These are phyloP conservation scores for Hirudinaria manillensis DNA, from an alignment of 2,888 invertebrate species.

Conservation along the genomic window DNA sequence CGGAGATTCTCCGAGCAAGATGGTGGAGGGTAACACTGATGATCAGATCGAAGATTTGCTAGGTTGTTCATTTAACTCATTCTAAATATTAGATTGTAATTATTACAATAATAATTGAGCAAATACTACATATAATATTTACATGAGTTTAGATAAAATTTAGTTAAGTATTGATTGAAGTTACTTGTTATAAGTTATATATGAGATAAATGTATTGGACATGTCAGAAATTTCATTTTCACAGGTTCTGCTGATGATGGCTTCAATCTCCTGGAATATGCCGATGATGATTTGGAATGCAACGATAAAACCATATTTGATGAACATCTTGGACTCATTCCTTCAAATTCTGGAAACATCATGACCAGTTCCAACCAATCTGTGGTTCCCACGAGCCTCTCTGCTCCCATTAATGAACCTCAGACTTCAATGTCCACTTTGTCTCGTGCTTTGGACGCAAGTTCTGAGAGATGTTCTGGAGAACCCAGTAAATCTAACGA, in stretches of 20 bases:
- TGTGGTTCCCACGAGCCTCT: too few species aligned
- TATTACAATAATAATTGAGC: not conserved
- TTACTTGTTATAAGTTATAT: not conserved
- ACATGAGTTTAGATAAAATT: not conserved
- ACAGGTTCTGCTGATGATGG: slow-evolving; percentile 65
- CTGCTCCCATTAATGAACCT: not conserved
- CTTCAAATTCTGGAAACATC: too few species aligned
- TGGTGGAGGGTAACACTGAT: slow-evolving; percentile 23
- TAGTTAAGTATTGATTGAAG: not conserved
- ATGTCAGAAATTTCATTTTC: not conserved
- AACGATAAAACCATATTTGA: slow-evolving; percentile 76
- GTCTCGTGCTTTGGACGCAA: not conserved
- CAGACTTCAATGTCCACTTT: not conserved
- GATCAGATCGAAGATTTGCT: slow-evolving; percentile 39
- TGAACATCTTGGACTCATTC: slow-evolving; percentile 63
- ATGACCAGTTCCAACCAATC: too few species aligned
- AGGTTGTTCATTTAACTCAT: slow-evolving; percentile 12
- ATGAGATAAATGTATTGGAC: not conserved
- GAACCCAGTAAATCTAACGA: too few species aligned
- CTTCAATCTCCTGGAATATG: slow-evolving; percentile 92
- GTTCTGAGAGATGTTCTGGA: not conserved
- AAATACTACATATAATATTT: too few species aligned
- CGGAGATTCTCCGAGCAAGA: too few species aligned
- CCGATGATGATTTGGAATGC: slow-evolving; percentile 81
- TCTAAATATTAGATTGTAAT: not conserved